Base-by-base conservation (phyloP, 2,113 vertebrate species). In the Oceanodroma tethys region DNA sequence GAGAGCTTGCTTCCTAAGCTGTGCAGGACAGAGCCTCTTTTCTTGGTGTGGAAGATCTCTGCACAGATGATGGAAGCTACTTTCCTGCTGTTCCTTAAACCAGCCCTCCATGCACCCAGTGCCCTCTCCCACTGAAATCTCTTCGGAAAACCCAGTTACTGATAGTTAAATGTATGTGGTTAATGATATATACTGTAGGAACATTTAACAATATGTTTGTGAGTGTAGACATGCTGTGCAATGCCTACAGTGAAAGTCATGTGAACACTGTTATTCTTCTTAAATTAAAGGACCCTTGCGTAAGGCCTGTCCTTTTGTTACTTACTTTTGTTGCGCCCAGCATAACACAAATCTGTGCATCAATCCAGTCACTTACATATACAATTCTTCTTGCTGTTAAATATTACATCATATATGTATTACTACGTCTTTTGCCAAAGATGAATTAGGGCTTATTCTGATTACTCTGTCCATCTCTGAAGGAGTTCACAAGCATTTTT, bases 301-400 rank as follows among this genome's bases (percentile, higher is more conserved):
- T 11, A 30, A 7, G 26, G 22, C 27, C 40, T 60, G 53, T 63
- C 13, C 36, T 82, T 68, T 43, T 12, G 6, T 81, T 65, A 34
- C 11, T 8, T 20, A 36, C 20, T 86, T 90, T 38, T 81, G 50
- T 47, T 5, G 0, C 0, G 0, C 25, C 29, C 34, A 25, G 13
- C 13, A 13, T 58, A 76, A 38, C 21, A 58, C 4, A 43, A 30
- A 5, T 13, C 25, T 29, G 0, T 36, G 16, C 22, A 26, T 60
- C 26, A 58, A 8, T 38, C 20, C 27, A 11, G 27, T 40, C 9
- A n/a, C 18, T 45, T 58, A 16, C 5, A 43, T 13, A 12, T 5
- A 38, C 23, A 78, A 13, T 14, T 43, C 34, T 70, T 66, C 48
- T 48, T 66, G 50, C 47, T 66, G n/a, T 58, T 71, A 42, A 70